Percentiles rank a stretch among this genome's conserved stretches.
These are phyloP conservation scores for Palythoa grandiflora DNA, from an alignment of 92 coral and sea anemone genomes.

Conservation along the genomic window DNA sequence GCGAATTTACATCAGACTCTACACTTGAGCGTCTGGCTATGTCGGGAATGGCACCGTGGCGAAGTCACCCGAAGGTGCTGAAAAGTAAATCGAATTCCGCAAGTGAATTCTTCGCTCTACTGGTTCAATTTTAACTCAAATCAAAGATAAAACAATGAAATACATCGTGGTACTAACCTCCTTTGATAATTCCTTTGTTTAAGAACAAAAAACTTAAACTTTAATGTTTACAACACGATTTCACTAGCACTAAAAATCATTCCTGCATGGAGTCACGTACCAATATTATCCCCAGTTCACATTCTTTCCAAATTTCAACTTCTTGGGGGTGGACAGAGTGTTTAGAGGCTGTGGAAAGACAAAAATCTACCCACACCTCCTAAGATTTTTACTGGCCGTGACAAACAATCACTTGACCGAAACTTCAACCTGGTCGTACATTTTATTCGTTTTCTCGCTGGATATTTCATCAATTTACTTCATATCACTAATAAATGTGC, in stretches of 20 bases:
- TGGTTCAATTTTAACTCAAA: constrained; percentile 18
- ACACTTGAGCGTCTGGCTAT: constrained; percentile 23
- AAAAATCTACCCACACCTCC: too few relatives aligned
- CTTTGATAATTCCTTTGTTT: constrained; percentile 23
- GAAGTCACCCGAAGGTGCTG: not conserved
- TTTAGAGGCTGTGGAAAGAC: not conserved
- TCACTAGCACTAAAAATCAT: not conserved
- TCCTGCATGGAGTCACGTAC: not conserved
- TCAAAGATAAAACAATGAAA: constrained; percentile 9
- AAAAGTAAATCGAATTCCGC: constrained; percentile 19
- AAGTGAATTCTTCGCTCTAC: constrained; percentile 11
- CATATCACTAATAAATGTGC: not conserved
- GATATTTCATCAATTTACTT: constrained; percentile 10
- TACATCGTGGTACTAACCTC: constrained; percentile 9
- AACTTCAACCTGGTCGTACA: not conserved
- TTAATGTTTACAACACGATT: not conserved
- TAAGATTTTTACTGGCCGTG: not conserved
- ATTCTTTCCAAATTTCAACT: not conserved
- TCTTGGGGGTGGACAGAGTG: not conserved
- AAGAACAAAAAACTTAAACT: not conserved
- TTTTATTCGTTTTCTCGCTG: constrained; percentile 9
- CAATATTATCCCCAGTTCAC: not conserved
- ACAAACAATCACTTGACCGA: not conserved
- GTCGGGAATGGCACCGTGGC: not conserved
- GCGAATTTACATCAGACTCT: constrained; percentile 5